Base-by-base conservation (phyloP, 2,113 vertebrate genomes). In the Cebus imitator region DNA sequence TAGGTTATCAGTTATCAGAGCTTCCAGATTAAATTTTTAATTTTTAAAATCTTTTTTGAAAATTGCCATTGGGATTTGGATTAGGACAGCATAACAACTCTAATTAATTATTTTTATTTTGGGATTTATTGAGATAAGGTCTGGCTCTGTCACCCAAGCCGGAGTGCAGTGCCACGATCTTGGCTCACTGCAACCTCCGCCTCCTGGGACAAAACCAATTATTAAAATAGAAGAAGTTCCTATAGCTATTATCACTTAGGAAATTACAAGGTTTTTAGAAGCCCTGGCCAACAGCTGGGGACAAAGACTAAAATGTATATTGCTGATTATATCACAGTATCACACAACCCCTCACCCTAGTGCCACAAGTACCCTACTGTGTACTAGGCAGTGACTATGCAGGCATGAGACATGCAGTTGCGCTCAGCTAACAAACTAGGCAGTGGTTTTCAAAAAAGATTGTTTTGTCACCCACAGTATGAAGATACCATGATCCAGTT, bases 11-110 rank as follows among this genome's bases (percentile, higher is more conserved):
- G 20, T 40, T 50, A 94, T 48, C 25, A 58, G 2, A 78, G 80
- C 82, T 95, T 88, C 35, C 70, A 95, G 61, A 88, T 81, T 88
- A 72, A 91, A 20, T 88, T 91, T 93, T 85, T 96, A 91, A 84
- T 79, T 79, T 85, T 86, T 87, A n/a, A 25, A 81, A 91, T 17
- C 12, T 83, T 94, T 83, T 86, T 37, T 64, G 57, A 35, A 91
- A 85, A 90, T 81, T 85, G 35, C 30, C 78, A 11, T 57, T 78
- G 21, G 40, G 13, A 79, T 87, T 78, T 84, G 70, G 45, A 91
- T 61, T 84, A 87, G 76, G 8, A 52, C 30, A 93, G 30, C 35
- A 23, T 88, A 95, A 79, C 52, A 78, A 61, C 72, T 80, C 10
- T 40, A 79, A 76, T 86, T 87, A 78, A 85, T 79, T 86, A 20